phyloP scores from a whole-genome alignment of 2,888 invertebrate genomes.

The Odontothrips loti region DNA sequence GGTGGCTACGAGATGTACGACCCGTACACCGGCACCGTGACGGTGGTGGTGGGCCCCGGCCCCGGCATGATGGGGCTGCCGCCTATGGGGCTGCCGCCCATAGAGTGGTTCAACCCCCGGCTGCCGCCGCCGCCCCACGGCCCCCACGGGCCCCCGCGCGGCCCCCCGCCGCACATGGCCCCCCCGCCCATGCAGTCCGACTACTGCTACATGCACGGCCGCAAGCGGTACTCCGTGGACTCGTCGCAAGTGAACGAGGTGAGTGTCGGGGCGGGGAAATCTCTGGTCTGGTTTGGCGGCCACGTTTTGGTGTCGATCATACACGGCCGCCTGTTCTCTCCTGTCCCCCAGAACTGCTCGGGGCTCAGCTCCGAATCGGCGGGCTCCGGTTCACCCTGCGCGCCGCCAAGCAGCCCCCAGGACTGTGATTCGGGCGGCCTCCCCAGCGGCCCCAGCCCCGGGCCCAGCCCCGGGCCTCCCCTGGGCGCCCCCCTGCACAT shows the following conservation, averaged over 20 bases:
- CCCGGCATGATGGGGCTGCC: conserved; percentile 47
- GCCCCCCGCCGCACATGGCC: conserved; percentile 31
- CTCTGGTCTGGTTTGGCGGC: no score
- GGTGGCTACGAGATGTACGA: conserved; percentile 44
- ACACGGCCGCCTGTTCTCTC: background rate
- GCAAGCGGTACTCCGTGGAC: conserved; percentile 42
- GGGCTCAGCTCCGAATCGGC: conserved; percentile 43
- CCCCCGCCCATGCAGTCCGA: conserved; percentile 29
- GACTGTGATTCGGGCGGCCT: conserved; percentile 38
- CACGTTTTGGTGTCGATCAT: background rate
- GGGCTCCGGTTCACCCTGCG: conserved; percentile 34
- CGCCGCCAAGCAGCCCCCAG: conserved; percentile 41
- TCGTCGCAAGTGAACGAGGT: conserved; percentile 40
- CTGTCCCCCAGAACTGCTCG: conserved; percentile 41
- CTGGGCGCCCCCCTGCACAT: conserved; percentile 31
- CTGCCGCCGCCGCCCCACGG: conserved; percentile 33
- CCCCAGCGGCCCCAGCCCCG: conserved; percentile 36
- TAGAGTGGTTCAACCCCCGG: conserved; percentile 51
- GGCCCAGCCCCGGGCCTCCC: conserved; percentile 38
- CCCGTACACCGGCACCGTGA: conserved; percentile 43
- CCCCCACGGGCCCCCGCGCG: conserved; percentile 31
- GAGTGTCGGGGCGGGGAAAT: no score
- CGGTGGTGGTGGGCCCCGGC: conserved; percentile 47
- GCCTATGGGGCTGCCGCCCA: conserved; percentile 49
- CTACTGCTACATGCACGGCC: conserved; percentile 37